Percentiles rank a stretch among this genome's conserved stretches.
Evolutionary conservation across 1,140 invertebrate genomes (phyloP).

Genomic region (Neoseiulus cucumeris): DNA sequence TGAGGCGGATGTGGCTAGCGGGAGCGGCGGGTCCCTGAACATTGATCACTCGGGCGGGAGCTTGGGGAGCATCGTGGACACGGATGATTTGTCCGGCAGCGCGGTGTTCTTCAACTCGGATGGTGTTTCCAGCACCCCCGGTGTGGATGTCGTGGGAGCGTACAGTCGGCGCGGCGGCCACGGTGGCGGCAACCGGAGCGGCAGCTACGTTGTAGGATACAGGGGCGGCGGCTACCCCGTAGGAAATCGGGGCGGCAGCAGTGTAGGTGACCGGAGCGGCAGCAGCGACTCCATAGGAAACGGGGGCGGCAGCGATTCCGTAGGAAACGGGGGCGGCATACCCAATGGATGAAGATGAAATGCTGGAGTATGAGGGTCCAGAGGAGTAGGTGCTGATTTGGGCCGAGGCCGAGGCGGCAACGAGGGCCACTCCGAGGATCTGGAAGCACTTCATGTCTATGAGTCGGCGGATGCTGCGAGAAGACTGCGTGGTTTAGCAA

Average conservation of each 20-base stretch:
- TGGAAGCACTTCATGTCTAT: neutral
- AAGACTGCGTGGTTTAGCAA: neutral
- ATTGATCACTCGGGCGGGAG: neutral
- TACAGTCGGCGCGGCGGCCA: neutral
- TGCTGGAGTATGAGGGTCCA: too few relatives aligned
- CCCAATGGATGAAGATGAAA: neutral
- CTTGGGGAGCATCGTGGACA: neutral
- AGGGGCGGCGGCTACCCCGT: neutral
- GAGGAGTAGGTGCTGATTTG: too few relatives aligned
- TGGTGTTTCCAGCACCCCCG: neutral
- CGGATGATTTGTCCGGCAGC: neutral
- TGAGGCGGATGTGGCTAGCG: neutral
- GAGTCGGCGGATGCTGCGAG: neutral
- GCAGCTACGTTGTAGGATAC: neutral
- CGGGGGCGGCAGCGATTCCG: neutral
- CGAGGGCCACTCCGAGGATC: neutral
- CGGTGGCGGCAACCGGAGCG: neutral
- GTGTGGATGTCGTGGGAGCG: constrained; percentile 2
- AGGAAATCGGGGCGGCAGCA: neutral
- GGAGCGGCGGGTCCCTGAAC: neutral
- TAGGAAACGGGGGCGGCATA: neutral
- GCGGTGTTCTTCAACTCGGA: neutral
- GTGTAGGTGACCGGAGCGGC: neutral
- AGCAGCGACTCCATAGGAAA: neutral
- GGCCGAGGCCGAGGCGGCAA: neutral